These are phyloP conservation scores for Leptatherina wallacei DNA, from an alignment of 2,797 vertebrate species.

Conservation along the genomic window DNA sequence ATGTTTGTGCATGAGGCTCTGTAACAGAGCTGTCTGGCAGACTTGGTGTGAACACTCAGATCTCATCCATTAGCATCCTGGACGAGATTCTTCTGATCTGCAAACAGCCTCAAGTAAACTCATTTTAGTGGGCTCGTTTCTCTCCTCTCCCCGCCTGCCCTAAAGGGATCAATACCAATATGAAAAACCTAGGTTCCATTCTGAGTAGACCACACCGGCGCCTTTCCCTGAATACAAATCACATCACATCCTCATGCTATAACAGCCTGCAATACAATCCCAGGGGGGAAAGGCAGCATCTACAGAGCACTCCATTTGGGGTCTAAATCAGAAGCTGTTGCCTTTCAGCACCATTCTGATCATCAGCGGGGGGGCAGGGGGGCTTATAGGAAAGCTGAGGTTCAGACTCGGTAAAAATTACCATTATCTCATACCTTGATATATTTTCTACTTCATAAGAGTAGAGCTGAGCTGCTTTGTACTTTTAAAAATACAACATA, in stretches of 20 bases:
- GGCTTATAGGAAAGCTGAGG: constrained; percentile 50
- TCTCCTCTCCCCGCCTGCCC: constrained; percentile 70
- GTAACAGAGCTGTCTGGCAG: constrained; percentile 58
- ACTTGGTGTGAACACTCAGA: constrained; percentile 61
- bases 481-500: constrained; percentile 23
- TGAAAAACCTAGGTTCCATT: constrained; percentile 86
- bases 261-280: constrained; percentile 70
- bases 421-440: constrained; percentile 63
- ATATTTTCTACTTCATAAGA: constrained; percentile 42
- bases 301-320: constrained; percentile 71
- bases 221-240: constrained; percentile 82
- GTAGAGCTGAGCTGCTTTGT: constrained; percentile 30
- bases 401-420: constrained; percentile 66
- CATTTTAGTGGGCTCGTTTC: constrained; percentile 78
- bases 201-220: constrained; percentile 76
- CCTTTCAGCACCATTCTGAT: constrained; percentile 69
- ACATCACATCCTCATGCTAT: constrained; percentile 66
- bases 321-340: constrained; percentile 64
- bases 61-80: constrained; percentile 81
- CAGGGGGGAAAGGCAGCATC: constrained; percentile 54
- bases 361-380: constrained; percentile 58
- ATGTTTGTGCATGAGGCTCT: constrained; percentile 13
- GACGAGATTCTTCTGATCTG: constrained; percentile 82
- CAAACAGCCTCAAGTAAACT: constrained; percentile 84
- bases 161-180: constrained; percentile 85